phyloP scores from a whole-genome alignment of 2,888 invertebrate species.

The Amiota minor region DNA sequence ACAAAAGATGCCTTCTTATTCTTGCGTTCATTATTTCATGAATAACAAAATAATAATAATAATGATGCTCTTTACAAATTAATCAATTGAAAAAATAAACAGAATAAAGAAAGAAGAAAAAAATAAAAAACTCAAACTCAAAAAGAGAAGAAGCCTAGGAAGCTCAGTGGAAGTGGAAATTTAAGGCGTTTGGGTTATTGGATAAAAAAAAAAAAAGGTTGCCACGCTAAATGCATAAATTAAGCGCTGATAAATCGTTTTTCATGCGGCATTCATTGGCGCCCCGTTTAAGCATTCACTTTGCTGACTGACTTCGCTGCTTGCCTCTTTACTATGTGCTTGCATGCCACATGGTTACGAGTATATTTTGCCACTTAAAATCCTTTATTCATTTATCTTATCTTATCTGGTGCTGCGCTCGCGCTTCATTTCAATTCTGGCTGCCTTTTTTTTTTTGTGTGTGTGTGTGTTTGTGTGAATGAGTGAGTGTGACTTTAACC shows the following conservation, averaged over 20 bases:
- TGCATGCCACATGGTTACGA: background rate
- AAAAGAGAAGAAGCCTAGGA: background rate
- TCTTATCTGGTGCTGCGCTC: conserved; percentile 3
- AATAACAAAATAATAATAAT: background rate
- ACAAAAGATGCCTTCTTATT: too few relatives aligned
- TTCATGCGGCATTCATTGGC: conserved; percentile 12
- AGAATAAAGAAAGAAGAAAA: background rate
- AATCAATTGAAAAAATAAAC: background rate
- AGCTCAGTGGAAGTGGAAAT: too few relatives aligned
- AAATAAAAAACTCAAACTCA: too few relatives aligned
- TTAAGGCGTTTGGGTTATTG: too few relatives aligned
- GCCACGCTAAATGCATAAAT: conserved; percentile 22
- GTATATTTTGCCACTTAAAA: background rate
- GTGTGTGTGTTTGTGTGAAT: too few relatives aligned
- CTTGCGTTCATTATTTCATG: too few relatives aligned
- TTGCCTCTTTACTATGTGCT: background rate
- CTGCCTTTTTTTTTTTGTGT: background rate
- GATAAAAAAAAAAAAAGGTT: background rate
- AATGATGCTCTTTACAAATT: background rate
- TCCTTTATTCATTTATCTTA: conserved; percentile 28
- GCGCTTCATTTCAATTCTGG: background rate
- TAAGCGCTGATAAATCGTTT: conserved; percentile 24
- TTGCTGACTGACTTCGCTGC: background rate
- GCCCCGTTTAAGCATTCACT: too few relatives aligned
- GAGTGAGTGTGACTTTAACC: too few relatives aligned